A percentile compares a stretch with the other conserved stretches of the same genome.
These are phyloP conservation scores for Drosophila multiciliata DNA, from an alignment of 2,888 invertebrate species.

Conservation along the genomic window DNA sequence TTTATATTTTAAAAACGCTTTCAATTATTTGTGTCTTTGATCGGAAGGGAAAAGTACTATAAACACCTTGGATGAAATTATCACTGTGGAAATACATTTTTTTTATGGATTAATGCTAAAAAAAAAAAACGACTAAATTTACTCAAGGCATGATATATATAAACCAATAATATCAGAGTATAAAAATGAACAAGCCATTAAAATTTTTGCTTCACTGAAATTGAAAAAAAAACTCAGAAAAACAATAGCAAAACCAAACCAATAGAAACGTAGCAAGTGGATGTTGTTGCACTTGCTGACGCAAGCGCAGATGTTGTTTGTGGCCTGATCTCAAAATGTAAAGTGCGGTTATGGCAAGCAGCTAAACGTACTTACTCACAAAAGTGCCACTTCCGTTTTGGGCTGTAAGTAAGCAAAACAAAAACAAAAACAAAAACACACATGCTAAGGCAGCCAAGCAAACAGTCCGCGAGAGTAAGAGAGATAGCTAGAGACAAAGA, in stretches of 20 bases:
- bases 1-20: slow-evolving; percentile 41
- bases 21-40: background rate
- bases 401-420: slow-evolving; percentile 1
- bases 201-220: slow-evolving; percentile 5
- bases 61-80: background rate
- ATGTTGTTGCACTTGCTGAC: slow-evolving; percentile 4
- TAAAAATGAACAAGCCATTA: slow-evolving; percentile 4
- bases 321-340: background rate
- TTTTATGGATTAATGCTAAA: background rate
- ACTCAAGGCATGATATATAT: too few species aligned
- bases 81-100: background rate
- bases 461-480: background rate
- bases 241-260: background rate
- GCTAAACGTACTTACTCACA: slow-evolving; percentile 1
- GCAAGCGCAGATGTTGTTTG: slow-evolving; percentile 18
- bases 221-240: background rate
- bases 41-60: background rate
- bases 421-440: slow-evolving; percentile 3
- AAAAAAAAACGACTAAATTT: background rate
- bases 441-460: slow-evolving; percentile 2
- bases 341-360: background rate
- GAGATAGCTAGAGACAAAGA: background rate
- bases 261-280: background rate
- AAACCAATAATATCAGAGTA: background rate
- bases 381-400: slow-evolving; percentile 22